Percentiles rank a stretch among this genome's conserved stretches.
phyloP scores from a whole-genome alignment of 2,113 vertebrate genomes.

The Holacanthus passer region DNA sequence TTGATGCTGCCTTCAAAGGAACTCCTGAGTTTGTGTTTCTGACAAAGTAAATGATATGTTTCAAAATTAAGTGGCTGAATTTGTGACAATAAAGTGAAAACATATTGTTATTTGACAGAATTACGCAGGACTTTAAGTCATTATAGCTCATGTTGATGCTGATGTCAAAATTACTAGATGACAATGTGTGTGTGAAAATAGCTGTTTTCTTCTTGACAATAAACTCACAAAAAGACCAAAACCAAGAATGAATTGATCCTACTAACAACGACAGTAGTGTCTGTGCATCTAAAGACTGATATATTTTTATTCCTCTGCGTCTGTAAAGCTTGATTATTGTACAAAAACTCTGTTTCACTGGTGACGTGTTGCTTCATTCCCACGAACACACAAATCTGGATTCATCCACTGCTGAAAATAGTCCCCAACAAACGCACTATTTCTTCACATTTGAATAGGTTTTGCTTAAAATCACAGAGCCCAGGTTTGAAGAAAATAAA shows the following conservation, averaged over 20 bases:
- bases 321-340: neutral
- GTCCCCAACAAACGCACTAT: neutral
- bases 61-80: neutral
- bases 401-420: conserved; percentile 4
- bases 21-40: conserved; percentile 46
- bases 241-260: no score
- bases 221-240: neutral
- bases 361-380: neutral
- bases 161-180: no score
- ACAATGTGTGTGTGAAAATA: no score
- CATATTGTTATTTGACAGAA: no score
- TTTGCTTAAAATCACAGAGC: neutral
- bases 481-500: neutral
- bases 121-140: neutral
- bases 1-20: conserved; percentile 3
- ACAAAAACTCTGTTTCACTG: no score
- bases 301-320: neutral
- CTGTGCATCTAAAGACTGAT: neutral
- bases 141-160: no score
- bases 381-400: neutral
- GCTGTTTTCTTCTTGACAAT: neutral
- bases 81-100: neutral
- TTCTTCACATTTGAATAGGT: neutral
- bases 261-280: no score
- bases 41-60: conserved; percentile 21